Base-by-base conservation (phyloP, 2,113 vertebrate species). In the Chlorodrepanis virens region DNA sequence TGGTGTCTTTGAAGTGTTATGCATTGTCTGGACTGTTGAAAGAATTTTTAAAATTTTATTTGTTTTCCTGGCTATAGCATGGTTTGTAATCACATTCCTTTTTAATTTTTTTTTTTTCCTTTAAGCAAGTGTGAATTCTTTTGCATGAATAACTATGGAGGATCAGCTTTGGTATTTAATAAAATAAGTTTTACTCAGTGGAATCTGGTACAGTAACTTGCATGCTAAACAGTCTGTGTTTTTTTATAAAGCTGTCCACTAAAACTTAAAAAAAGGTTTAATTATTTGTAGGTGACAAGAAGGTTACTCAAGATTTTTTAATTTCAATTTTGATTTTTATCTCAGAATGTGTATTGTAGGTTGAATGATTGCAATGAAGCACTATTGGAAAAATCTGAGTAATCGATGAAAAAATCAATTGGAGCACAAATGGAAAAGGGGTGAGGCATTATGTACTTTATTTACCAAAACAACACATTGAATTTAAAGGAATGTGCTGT, bases 151-250 rank as follows among this genome's bases (percentile, higher is more conserved):
- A 97, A 65, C 33, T 92, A 85, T 50, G 11, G 72, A 94, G 54
- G 57, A 86, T 77, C 29, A 72, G 37, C 18, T 81, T 65, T 20
- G 29, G 2, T 9, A 57, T 88, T 74, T 79, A 95, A 83, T 82
- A 72, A 97, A 96, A 67, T 84, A 18, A 59, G 54, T 94, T 96
- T 95, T 94, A 95, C 39, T 92, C 31, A 82, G 56, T 81, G 49
- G 53, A 89, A 50, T 76, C 71, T 87, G 72, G 33, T 79, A 89
- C 94, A 92, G 11, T 65, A 85, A 76, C 61, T 84, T 54, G 11
- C 17, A 87, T 94, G 50, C 23, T 86, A 96, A 96, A 68, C 14
- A 83, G 35, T 64, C 75, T 84, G 37, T 24, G 2, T 88, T 76
- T 50, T 94, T 47, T 92, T 54, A 50, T 56, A 90, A 50, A 90